phyloP scores from a whole-genome alignment of 2,888 invertebrate species.

The Phengaris arion region DNA sequence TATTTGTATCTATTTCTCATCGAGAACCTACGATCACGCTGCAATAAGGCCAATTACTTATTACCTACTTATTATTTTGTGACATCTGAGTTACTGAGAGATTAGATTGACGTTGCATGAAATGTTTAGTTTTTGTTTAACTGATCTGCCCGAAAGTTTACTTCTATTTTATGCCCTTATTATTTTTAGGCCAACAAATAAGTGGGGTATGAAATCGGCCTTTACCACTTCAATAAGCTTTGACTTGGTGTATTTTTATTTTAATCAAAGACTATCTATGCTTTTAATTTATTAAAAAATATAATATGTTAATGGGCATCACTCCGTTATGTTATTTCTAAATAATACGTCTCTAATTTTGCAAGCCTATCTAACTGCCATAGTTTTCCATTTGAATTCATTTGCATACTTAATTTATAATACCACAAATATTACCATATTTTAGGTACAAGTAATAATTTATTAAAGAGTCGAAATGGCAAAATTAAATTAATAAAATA shows the following conservation, averaged over 20 bases:
- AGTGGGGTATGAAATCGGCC: slow-evolving; percentile 14
- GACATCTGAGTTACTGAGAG: too few relatives aligned
- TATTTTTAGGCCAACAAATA: slow-evolving; percentile 3
- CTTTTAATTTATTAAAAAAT: neutral
- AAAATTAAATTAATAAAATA: neutral
- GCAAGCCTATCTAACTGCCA: neutral
- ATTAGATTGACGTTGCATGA: neutral
- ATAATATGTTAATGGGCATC: neutral
- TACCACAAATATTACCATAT: neutral
- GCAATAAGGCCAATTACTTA: too few relatives aligned
- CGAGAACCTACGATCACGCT: too few relatives aligned
- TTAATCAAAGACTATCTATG: neutral
- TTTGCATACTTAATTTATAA: neutral
- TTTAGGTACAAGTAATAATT: too few relatives aligned
- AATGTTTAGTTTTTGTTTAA: neutral
- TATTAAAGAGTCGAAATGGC: too few relatives aligned
- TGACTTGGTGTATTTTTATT: neutral
- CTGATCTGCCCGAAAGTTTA: neutral
- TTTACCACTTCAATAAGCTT: neutral
- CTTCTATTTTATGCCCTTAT: slow-evolving; percentile 6
- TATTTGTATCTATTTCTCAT: too few relatives aligned
- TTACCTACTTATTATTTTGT: too few relatives aligned
- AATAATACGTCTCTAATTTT: neutral
- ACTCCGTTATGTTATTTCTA: neutral
- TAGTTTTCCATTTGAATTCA: neutral